Evolutionary conservation across 2,113 vertebrate species (phyloP), one percentile per base, ranked within the genome.

Genomic region (Lasiurus cinereus): DNA sequence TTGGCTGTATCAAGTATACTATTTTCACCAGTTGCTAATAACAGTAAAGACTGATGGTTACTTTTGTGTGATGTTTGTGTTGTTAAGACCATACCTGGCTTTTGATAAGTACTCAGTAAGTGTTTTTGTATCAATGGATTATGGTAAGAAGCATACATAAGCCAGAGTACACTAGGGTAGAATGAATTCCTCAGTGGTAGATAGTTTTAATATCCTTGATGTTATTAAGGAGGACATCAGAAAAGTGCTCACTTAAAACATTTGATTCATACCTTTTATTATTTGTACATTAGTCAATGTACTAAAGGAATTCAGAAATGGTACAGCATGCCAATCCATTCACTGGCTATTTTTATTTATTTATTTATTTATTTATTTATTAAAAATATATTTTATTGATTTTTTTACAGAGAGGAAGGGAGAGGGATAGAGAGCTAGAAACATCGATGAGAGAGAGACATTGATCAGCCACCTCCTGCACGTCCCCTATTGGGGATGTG

Each of bases 131-230:
- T 95, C 39, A 85, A 31, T 78, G 5, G 94, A 54, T 95, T 93
- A 95, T 88, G 59, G 78, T 88, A 94, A 82, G 33, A 90, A 56
- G 15, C 36, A 77, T 64, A 90, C 83, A 80, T 89, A 19, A 93
- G 54, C 36, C 83, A 85, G 15, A 92, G 31, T 54, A 92, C 78
- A 79, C 14, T 13, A 88, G 46, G 56, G 48, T 39, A 92, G 59
- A 92, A 77, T 93, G 72, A 93, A 79, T 89, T 92, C 22, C 88
- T 94, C 29, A 88, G 73, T 79, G 84, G 85, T 92, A 94, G 14
- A 89, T 83, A 79, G 39, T 90, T 96, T 96, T 96, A 95, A 78
- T 95, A 76, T 90, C 39, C 54, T 91, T 73, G 77, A 92, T 93
- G 54, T 93, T 67, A 92, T 88, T 92, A 91, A 87, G 62, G 39